Conservation (phyloP, 2,113 vertebrate genomes). For the Arenaria interpres region DNA sequence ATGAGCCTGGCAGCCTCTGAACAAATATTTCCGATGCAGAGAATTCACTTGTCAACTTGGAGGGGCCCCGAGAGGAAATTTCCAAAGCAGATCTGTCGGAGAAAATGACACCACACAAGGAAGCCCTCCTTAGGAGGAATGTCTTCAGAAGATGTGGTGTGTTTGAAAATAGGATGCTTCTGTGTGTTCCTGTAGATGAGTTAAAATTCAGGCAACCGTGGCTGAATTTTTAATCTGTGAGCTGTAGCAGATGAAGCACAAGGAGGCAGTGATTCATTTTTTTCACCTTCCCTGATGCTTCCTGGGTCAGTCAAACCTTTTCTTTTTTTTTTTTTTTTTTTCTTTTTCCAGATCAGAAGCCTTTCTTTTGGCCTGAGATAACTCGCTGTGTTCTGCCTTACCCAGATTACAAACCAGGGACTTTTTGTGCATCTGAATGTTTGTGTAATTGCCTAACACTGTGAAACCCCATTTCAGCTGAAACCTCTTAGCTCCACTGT, state of each 20-base stretch:
- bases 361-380: background rate
- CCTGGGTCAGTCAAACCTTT: background rate
- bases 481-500: slow-evolving; percentile 15
- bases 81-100: slow-evolving; percentile 52
- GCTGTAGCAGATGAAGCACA: slow-evolving; percentile 15
- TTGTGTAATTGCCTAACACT: slow-evolving; percentile 36
- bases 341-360: background rate
- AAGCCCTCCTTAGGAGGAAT: slow-evolving; percentile 29
- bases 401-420: slow-evolving; percentile 24
- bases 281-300: background rate
- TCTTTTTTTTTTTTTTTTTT: background rate
- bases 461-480: background rate
- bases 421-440: slow-evolving; percentile 37
- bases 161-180: slow-evolving; percentile 14
- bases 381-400: background rate
- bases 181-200: background rate
- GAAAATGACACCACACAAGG: background rate
- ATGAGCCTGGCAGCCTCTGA: slow-evolving; percentile 60
- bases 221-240: slow-evolving; percentile 28
- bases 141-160: background rate
- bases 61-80: slow-evolving; percentile 50
- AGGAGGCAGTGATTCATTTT: slow-evolving; percentile 28
- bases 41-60: slow-evolving; percentile 43
- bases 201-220: background rate
- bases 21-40: slow-evolving; percentile 59